Percentiles rank a stretch among this genome's conserved stretches.
Conservation (phyloP, 2,888 invertebrate genomes). For the Gerosis bhagava region DNA sequence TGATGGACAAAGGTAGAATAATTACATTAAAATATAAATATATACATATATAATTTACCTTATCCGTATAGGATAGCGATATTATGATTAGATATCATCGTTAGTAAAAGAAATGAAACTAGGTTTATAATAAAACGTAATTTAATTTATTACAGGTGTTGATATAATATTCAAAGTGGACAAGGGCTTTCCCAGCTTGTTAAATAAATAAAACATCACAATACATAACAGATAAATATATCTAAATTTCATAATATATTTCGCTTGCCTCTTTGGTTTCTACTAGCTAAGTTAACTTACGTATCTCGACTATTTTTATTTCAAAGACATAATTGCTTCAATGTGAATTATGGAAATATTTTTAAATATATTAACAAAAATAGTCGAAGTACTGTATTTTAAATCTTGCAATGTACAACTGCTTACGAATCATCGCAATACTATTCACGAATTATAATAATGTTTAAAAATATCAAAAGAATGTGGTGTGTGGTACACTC, state of each 20-base stretch:
- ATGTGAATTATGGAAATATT: no score
- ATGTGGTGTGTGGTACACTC: no score
- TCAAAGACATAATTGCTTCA: no score
- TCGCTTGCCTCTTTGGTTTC: conserved; percentile 78
- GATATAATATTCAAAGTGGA: conserved; percentile 48
- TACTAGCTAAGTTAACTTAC: conserved; percentile 66
- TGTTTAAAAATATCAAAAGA: no score
- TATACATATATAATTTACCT: no score
- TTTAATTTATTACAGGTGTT: conserved; percentile 54
- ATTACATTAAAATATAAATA: no score
- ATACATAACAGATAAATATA: conserved; percentile 75
- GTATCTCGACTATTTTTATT: conserved; percentile 19
- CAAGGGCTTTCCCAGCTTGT: conserved; percentile 41
- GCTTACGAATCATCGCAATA: conserved; percentile 11
- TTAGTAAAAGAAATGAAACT: conserved; percentile 43
- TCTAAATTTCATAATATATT: conserved; percentile 59
- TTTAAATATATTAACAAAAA: no score
- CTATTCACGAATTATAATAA: no score
- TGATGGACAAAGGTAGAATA: no score
- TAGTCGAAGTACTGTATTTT: conserved; percentile 13
- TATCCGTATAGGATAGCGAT: no score
- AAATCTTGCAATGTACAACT: conserved; percentile 1
- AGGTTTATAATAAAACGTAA: conserved; percentile 49
- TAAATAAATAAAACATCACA: conserved; percentile 78
- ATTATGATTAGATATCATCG: no score